These are phyloP conservation scores for Micrastur ruficollis DNA, from an alignment of 2,797 vertebrate species.

Conservation along the genomic window DNA sequence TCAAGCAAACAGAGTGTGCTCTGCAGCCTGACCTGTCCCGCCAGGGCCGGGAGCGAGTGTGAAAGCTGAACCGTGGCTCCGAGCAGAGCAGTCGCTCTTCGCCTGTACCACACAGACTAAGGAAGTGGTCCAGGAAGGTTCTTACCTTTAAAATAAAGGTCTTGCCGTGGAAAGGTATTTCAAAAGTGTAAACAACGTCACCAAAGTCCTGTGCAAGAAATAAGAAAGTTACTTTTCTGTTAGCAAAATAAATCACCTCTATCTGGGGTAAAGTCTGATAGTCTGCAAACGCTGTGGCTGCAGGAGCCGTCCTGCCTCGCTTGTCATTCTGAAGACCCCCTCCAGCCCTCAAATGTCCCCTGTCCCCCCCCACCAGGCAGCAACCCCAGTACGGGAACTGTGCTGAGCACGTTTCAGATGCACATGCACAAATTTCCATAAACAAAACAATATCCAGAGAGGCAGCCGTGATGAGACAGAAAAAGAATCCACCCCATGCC, in stretches of 20 bases:
- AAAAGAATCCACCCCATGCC: slow-evolving; percentile 22
- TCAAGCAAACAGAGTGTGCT: not conserved
- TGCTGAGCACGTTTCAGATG: not conserved
- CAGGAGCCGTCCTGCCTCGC: not conserved
- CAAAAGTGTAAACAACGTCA: slow-evolving; percentile 90
- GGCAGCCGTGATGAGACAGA: slow-evolving; percentile 42
- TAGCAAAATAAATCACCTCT: not conserved
- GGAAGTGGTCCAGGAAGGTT: not conserved
- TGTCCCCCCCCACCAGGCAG: not conserved
- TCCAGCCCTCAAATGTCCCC: not conserved
- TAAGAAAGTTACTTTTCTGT: not conserved
- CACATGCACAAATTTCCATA: not conserved
- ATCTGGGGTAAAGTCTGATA: not conserved
- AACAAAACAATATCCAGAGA: slow-evolving; percentile 10
- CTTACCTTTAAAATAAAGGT: slow-evolving; percentile 96
- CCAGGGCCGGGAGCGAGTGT: not conserved
- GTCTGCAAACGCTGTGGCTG: not conserved
- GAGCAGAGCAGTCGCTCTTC: not conserved
- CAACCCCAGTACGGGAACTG: not conserved
- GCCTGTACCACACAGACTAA: not conserved
- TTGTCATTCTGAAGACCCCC: not conserved
- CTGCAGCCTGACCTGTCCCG: not conserved
- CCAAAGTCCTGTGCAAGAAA: slow-evolving; percentile 82
- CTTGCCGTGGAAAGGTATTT: slow-evolving; percentile 93
- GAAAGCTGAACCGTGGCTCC: not conserved